These are phyloP conservation scores for Tribolium castaneum DNA, from an alignment of 1,140 invertebrate species.

Conservation along the genomic window DNA sequence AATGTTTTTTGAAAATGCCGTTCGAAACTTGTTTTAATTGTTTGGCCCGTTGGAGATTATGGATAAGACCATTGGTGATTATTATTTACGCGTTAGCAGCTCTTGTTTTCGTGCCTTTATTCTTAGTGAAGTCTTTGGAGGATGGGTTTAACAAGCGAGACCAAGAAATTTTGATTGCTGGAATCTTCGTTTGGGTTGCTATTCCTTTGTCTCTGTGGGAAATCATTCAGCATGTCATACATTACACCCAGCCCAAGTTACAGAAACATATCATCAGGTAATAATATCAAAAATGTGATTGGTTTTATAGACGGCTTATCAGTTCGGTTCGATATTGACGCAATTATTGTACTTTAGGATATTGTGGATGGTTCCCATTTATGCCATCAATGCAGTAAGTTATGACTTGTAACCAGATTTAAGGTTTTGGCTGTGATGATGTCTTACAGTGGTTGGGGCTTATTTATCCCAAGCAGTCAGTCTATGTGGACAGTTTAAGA, in stretches of 20 bases:
- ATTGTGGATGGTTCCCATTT: slow-evolving; percentile 98
- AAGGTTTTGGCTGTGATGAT: slow-evolving; percentile 13
- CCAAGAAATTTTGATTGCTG: slow-evolving; percentile 85
- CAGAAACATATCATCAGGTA: slow-evolving; percentile 96
- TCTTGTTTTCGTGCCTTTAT: slow-evolving; percentile 84
- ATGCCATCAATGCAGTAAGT: slow-evolving; percentile 93
- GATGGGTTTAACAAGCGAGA: slow-evolving; percentile 79
- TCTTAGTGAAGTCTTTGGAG: slow-evolving; percentile 79
- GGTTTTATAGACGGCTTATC: background rate
- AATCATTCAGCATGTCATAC: slow-evolving; percentile 92
- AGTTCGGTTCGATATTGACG: background rate
- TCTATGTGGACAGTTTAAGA: slow-evolving; percentile 91
- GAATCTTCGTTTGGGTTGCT: slow-evolving; percentile 89
- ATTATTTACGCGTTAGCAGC: slow-evolving; percentile 83
- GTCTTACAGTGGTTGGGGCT: slow-evolving; percentile 81
- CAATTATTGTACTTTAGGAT: slow-evolving; percentile 75
- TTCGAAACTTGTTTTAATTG: slow-evolving; percentile 52
- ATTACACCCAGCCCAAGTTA: slow-evolving; percentile 92
- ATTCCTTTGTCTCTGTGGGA: slow-evolving; percentile 94
- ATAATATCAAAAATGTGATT: slow-evolving; percentile 39
- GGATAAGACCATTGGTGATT: slow-evolving; percentile 88
- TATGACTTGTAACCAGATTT: slow-evolving; percentile 49
- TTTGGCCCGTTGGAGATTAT: slow-evolving; percentile 78
- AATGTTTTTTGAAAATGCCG: slow-evolving; percentile 10
- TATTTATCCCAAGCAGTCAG: slow-evolving; percentile 83